A percentile compares a stretch with the other conserved stretches of the same genome.
Conservation (phyloP, 2,888 invertebrate species). For the Leptura quadrifasciata region DNA sequence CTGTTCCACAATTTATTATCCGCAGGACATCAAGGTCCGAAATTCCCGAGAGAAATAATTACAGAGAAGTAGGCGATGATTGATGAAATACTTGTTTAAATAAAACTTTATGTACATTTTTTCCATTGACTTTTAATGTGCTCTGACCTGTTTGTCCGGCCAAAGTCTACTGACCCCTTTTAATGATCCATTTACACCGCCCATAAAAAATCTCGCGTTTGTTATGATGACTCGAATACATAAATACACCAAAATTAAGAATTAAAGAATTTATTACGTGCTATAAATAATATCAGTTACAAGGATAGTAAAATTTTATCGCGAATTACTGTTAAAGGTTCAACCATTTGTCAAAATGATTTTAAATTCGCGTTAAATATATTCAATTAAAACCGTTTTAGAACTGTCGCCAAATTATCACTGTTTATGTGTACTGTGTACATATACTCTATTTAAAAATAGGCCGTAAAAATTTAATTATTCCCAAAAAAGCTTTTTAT, state of each 20-base stretch:
- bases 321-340: not conserved
- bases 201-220: conserved; percentile 23
- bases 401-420: not conserved
- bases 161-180: conserved; percentile 24
- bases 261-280: not conserved
- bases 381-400: not conserved
- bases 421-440: not conserved
- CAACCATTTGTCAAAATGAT: not conserved
- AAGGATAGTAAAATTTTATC: conserved; percentile 3
- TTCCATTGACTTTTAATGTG: not conserved
- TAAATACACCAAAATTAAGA: conserved; percentile 11
- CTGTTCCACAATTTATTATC: not conserved
- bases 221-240: conserved; percentile 13
- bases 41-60: not conserved
- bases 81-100: not conserved
- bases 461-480: not conserved
- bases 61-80: not conserved
- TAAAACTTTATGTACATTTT: not conserved
- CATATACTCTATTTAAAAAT: not conserved
- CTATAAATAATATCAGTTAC: not conserved
- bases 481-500: not conserved
- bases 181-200: conserved; percentile 4
- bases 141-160: not conserved
- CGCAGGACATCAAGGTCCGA: not conserved
- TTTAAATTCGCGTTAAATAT: not conserved